These are phyloP conservation scores for Pseudococcus jackbeardsleyi DNA, from an alignment of 2,888 invertebrate species.

Conservation along the genomic window DNA sequence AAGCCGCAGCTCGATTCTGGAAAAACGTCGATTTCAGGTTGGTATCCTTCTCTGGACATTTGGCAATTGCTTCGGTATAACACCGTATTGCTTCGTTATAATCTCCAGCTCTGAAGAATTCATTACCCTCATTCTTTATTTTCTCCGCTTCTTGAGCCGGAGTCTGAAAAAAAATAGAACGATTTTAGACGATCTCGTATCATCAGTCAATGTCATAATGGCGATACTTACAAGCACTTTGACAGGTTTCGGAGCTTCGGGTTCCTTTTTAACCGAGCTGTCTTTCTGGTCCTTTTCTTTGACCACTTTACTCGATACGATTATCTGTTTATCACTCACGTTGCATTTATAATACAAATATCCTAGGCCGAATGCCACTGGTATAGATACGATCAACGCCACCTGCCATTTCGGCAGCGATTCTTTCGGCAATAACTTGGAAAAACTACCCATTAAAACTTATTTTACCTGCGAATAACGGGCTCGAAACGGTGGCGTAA, in stretches of 20 bases:
- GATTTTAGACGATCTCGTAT: background rate
- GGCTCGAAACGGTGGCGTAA: background rate
- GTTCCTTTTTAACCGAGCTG: background rate
- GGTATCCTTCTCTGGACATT: slow-evolving; percentile 82
- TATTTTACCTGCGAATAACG: background rate
- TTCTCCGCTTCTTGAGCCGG: slow-evolving; percentile 82
- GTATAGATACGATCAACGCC: slow-evolving; percentile 60
- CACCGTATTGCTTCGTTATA: slow-evolving; percentile 90
- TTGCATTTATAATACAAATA: slow-evolving; percentile 62
- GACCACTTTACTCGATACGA: slow-evolving; percentile 26
- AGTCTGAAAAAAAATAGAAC: slow-evolving; percentile 70
- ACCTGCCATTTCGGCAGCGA: slow-evolving; percentile 65
- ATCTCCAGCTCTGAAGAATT: slow-evolving; percentile 85
- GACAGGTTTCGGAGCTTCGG: background rate
- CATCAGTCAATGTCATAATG: background rate
- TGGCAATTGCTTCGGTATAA: slow-evolving; percentile 94
- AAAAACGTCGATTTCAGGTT: slow-evolving; percentile 90
- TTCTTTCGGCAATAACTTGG: slow-evolving; percentile 58
- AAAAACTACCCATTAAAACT: slow-evolving; percentile 59
- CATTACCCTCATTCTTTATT: slow-evolving; percentile 90
- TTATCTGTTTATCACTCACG: slow-evolving; percentile 21
- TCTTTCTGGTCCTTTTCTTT: background rate
- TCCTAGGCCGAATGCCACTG: slow-evolving; percentile 64
- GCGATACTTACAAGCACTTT: background rate
- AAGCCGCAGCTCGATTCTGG: slow-evolving; percentile 95